phyloP scores from a whole-genome alignment of 1,140 invertebrate species.

The Bombus polaris region DNA sequence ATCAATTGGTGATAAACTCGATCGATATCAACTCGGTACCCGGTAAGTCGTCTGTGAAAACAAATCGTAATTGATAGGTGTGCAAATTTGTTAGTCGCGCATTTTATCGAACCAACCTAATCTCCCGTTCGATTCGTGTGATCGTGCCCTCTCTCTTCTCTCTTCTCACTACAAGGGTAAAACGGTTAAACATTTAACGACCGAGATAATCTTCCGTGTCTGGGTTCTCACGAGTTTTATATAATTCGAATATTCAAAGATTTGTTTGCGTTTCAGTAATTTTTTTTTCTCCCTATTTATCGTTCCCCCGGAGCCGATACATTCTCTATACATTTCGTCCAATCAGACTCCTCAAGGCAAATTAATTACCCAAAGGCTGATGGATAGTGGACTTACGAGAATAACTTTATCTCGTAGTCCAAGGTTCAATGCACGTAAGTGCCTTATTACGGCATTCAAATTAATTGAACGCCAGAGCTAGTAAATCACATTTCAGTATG shows the following conservation, averaged over 20 bases:
- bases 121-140: not conserved
- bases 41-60: slow-evolving; percentile 66
- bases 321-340: not conserved
- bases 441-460: slow-evolving; percentile 25
- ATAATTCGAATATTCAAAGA: not conserved
- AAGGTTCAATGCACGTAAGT: slow-evolving; percentile 38
- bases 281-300: not conserved
- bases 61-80: not conserved
- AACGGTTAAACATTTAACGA: not conserved
- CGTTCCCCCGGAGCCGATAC: no score
- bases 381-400: not conserved
- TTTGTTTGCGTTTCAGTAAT: not conserved
- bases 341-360: not conserved
- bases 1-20: slow-evolving; percentile 71
- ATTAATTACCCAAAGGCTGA: slow-evolving; percentile 14
- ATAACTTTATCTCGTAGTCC: slow-evolving; percentile 21
- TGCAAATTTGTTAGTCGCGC: not conserved
- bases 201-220: not conserved
- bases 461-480: slow-evolving; percentile 14
- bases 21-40: slow-evolving; percentile 73
- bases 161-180: not conserved
- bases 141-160: not conserved
- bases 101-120: not conserved
- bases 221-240: not conserved
- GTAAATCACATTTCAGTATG: slow-evolving; percentile 26